Evolutionary conservation across 2,797 vertebrate species (phyloP).

Genomic region (Thunnus albacares): DNA sequence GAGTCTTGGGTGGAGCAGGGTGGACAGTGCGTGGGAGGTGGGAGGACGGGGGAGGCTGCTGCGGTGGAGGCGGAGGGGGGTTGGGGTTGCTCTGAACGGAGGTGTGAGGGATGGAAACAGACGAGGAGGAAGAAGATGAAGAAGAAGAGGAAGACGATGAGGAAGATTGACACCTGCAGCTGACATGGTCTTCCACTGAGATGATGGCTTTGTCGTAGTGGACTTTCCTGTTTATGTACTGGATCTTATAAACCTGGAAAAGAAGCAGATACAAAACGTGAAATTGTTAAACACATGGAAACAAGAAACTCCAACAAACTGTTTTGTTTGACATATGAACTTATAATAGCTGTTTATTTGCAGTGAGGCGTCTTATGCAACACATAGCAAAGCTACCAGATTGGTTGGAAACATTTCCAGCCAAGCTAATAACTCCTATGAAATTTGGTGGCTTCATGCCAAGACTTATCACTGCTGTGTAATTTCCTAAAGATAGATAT

Average conservation of each 20-base stretch:
- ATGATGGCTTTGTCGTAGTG: conserved; percentile 88
- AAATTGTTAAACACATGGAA: neutral
- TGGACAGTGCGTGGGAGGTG: conserved; percentile 44
- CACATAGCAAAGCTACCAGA: conserved; percentile 1
- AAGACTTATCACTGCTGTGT: neutral
- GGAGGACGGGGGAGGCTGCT: conserved; percentile 50
- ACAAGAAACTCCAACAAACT: neutral
- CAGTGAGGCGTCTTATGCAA: neutral
- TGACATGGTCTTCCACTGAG: conserved; percentile 93
- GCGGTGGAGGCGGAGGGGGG: conserved; percentile 49
- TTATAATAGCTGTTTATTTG: neutral
- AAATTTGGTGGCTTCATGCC: conserved; percentile 20
- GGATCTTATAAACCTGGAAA: conserved; percentile 92
- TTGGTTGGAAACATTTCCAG: conserved; percentile 14
- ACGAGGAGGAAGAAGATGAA: conserved; percentile 57
- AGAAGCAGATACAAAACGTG: conserved; percentile 11
- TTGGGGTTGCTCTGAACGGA: conserved; percentile 56
- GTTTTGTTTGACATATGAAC: neutral
- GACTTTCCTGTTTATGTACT: conserved; percentile 85
- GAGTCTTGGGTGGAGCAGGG: conserved; percentile 67
- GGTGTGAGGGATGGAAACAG: conserved; percentile 49
- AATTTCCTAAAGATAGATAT: neutral
- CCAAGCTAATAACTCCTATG: conserved; percentile 8
- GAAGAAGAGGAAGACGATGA: conserved; percentile 30
- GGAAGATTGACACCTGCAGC: conserved; percentile 87